A percentile compares a stretch with the other conserved stretches of the same genome.
Evolutionary conservation across 2,113 vertebrate species (phyloP).

Genomic region (Orientallactaga bullata): DNA sequence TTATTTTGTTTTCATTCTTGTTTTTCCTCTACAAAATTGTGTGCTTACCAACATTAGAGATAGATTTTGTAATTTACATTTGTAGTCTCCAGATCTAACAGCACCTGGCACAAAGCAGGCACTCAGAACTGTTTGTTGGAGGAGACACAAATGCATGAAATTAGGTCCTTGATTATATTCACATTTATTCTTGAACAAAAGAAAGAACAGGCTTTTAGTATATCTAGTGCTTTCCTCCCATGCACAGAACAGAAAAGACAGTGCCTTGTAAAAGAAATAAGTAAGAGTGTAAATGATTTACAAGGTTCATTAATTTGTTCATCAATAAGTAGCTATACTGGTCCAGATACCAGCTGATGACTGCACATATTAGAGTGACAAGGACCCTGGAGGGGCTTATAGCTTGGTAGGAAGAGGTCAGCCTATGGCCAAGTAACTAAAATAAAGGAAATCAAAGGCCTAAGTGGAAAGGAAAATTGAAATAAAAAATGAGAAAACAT

Average conservation of each 20-base stretch:
- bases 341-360: too few species aligned
- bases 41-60: neutral
- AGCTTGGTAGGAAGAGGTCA: neutral
- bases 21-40: neutral
- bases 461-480: neutral
- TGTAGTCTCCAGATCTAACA: neutral
- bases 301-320: neutral
- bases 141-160: neutral
- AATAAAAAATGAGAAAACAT: constrained; percentile 27
- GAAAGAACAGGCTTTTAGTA: neutral
- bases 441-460: neutral
- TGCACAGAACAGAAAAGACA: neutral
- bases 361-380: neutral
- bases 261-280: neutral
- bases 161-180: neutral
- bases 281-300: neutral
- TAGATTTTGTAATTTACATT: neutral
- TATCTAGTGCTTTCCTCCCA: neutral
- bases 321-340: neutral
- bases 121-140: neutral
- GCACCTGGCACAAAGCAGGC: neutral
- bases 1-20: constrained; percentile 9
- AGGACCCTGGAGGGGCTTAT: neutral
- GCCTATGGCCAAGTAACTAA: neutral
- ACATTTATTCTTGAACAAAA: neutral